A percentile compares a stretch with the other conserved stretches of the same genome.
These are phyloP conservation scores for Muscicapa adusta DNA, from an alignment of 2,113 vertebrate genomes.

Conservation along the genomic window DNA sequence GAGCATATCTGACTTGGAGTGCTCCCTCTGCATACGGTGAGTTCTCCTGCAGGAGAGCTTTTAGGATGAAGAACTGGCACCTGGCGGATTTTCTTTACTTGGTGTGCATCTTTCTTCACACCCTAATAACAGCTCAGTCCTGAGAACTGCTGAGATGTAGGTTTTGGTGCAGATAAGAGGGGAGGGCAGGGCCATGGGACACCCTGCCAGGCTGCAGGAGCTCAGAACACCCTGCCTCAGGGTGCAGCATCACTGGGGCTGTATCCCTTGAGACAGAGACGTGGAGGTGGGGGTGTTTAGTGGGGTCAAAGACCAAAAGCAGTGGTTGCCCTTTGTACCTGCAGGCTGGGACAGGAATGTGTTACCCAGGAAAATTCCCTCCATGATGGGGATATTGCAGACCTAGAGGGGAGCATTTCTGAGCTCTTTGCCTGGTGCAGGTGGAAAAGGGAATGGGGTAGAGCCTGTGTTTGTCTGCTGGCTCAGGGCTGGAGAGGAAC, in stretches of 20 bases:
- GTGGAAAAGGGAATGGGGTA: neutral
- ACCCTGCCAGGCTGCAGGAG: neutral
- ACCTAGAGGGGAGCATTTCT: neutral
- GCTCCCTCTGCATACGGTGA: constrained; percentile 89
- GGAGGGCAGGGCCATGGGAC: neutral
- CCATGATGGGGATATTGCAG: neutral
- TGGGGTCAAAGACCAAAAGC: neutral
- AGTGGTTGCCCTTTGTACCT: neutral
- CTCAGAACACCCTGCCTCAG: neutral
- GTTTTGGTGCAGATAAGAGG: neutral
- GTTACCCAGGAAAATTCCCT: neutral
- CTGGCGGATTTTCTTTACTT: neutral
- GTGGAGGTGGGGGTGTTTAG: neutral
- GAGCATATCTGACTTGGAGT: constrained; percentile 84
- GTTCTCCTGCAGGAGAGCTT: neutral
- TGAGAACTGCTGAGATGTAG: neutral
- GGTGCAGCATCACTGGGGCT: neutral
- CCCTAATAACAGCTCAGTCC: neutral
- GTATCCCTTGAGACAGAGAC: accelerated
- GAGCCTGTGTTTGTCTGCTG: neutral
- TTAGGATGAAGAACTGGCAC: neutral
- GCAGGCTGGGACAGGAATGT: neutral
- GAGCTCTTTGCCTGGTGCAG: neutral
- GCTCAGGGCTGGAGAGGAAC: neutral
- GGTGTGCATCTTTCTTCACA: neutral